phyloP scores from a whole-genome alignment of 2,113 vertebrate genomes.

The Amphiprion ocellaris region DNA sequence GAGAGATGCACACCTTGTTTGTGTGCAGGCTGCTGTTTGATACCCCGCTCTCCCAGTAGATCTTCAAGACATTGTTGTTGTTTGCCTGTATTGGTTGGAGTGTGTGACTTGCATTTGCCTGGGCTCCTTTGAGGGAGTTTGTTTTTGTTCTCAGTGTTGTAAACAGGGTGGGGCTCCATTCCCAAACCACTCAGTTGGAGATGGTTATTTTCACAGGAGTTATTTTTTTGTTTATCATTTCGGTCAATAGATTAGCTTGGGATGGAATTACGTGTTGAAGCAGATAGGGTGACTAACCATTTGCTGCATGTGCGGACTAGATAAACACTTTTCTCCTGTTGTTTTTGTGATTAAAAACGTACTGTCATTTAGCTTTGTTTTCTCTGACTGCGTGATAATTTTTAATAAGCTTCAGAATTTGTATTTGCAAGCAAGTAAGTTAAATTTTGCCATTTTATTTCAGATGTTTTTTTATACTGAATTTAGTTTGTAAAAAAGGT shows the following conservation, averaged over 20 bases:
- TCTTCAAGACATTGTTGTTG: slow-evolving; percentile 73
- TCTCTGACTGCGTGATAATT: slow-evolving; percentile 8
- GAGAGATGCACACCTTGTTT: slow-evolving; percentile 65
- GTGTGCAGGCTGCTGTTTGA: slow-evolving; percentile 63
- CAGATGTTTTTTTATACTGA: not conserved
- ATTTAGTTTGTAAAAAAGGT: not conserved
- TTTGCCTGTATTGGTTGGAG: slow-evolving; percentile 71
- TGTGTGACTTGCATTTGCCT: slow-evolving; percentile 76
- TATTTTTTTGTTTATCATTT: slow-evolving; percentile 70
- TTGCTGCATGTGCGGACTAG: slow-evolving; percentile 42
- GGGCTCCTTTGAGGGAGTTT: slow-evolving; percentile 80
- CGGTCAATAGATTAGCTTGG: slow-evolving; percentile 60
- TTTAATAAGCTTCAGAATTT: not conserved
- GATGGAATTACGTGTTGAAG: slow-evolving; percentile 63
- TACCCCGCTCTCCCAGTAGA: slow-evolving; percentile 72
- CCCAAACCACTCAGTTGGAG: slow-evolving; percentile 71
- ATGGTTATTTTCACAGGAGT: slow-evolving; percentile 70
- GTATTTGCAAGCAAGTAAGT: not conserved
- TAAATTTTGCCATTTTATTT: not conserved
- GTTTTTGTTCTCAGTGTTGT: slow-evolving; percentile 77
- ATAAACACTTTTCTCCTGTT: slow-evolving; percentile 47
- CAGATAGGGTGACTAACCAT: slow-evolving; percentile 46
- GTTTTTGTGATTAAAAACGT: slow-evolving; percentile 50
- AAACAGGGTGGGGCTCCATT: slow-evolving; percentile 75
- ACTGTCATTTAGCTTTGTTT: not conserved